Evolutionary conservation across 92 coral and sea anemone genomes (phyloP), one percentile per base, ranked within the genome.

Genomic region (Porites lobata): DNA sequence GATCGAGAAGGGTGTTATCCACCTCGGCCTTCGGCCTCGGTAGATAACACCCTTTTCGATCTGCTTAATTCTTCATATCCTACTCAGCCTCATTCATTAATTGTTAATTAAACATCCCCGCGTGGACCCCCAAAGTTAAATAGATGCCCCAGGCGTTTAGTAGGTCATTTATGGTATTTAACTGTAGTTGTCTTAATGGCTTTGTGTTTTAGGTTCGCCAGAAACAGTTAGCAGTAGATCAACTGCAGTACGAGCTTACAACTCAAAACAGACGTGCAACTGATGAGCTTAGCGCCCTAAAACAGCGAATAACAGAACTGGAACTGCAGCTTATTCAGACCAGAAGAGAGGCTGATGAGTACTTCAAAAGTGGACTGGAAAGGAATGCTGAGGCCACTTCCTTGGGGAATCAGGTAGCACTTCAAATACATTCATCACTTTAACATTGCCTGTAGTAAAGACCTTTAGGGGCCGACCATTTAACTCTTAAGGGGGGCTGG

Each of bases 271-370:
- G 96, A 18, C 95, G 99, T 58, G 77, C 96, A 21, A 80, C 92
- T 13, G 98, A 95, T 43, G 96, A 96, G 81, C 80, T 87, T n/a
- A 88, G 58, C 67, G 87, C 96, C 59, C 86, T 88, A 51, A 95
- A 86, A 85, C 95, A 93, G 69, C 88, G 94, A 71, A 88, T 91
- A 67, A 89, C 95, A 50, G 96, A 93, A 43, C 93, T 96, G 58
- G 95, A 95, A 57, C 92, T 96, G 77, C 99, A 90, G 88, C 92
- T 96, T 78, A 77, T 94, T 67, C 99, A 96, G 78, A 96, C 94
- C 64, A 88, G 98, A 69, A 96, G 90, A 5, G 98, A 96, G 82
- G 99, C 99, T 3, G 99, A 96, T 63, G 99, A 95, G 86, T 96
- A 95, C 86, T 96, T 89, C 87, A 96, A 95, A 90, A 96, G 82